phyloP scores from a whole-genome alignment of 2,888 invertebrate genomes.

The Anoncus sp. region DNA sequence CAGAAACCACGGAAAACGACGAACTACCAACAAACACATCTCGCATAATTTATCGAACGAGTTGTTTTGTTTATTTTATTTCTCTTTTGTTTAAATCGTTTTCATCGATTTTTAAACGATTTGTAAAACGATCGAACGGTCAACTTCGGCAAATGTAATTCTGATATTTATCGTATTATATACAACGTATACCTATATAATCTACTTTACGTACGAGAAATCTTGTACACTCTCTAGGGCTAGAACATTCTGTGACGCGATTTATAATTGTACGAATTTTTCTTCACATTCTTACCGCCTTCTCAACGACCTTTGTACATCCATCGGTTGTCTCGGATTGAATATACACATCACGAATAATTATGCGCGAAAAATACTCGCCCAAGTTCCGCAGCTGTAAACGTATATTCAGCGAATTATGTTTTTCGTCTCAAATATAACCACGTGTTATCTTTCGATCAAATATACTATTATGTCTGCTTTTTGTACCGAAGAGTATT shows the following conservation, averaged over 20 bases:
- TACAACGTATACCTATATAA: conserved; percentile 11
- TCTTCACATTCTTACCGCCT: conserved; percentile 29
- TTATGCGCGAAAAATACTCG: conserved; percentile 43
- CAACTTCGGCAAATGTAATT: conserved; percentile 18
- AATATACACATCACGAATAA: conserved; percentile 6
- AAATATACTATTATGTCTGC: not conserved
- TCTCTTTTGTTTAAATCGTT: no score
- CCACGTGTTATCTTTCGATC: conserved; percentile 24
- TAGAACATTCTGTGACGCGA: conserved; percentile 56
- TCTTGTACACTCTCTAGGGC: conserved; percentile 14
- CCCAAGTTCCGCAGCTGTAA: conserved; percentile 58
- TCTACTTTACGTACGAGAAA: conserved; percentile 15
- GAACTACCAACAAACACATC: conserved; percentile 29
- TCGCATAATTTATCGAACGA: conserved; percentile 27
- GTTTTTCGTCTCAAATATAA: conserved; percentile 14
- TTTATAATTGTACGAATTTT: conserved; percentile 29
- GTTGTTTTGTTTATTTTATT: no score
- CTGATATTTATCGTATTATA: conserved; percentile 34
- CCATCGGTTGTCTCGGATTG: not conserved
- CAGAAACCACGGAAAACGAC: conserved; percentile 31
- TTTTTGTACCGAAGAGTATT: conserved; percentile 10
- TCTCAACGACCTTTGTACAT: conserved; percentile 30
- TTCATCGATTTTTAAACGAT: conserved; percentile 16
- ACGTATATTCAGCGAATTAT: conserved; percentile 30
- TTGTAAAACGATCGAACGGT: conserved; percentile 23